These are phyloP conservation scores for Cariama cristata DNA, from an alignment of 2,113 vertebrate genomes.

Conservation along the genomic window DNA sequence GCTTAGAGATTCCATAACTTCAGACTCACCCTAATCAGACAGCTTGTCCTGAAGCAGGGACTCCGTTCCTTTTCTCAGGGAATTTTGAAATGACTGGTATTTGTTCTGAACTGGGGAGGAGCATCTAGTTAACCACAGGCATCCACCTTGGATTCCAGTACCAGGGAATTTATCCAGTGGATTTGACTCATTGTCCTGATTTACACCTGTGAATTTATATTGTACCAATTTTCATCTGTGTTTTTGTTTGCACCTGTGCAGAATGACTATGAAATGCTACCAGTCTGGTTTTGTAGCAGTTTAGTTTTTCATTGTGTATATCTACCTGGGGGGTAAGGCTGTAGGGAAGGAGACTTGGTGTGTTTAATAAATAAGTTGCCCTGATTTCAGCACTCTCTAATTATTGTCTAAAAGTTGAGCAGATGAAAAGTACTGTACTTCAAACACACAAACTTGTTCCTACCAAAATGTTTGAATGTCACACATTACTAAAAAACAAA, in stretches of 20 bases:
- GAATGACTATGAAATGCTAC: constrained; percentile 24
- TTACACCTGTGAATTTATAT: constrained; percentile 34
- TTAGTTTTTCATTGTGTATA: background rate
- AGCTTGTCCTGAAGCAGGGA: background rate
- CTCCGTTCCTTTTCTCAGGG: background rate
- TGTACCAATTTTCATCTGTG: constrained; percentile 12
- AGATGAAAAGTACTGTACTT: background rate
- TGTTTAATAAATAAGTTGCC: constrained; percentile 6
- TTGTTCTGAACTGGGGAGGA: constrained; percentile 8
- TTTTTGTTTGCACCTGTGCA: constrained; percentile 45
- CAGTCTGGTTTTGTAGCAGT: constrained; percentile 38
- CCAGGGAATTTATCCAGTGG: background rate
- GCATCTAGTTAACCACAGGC: constrained; percentile 5
- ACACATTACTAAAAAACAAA: background rate
- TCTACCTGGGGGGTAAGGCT: constrained; percentile 5
- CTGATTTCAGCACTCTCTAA: background rate
- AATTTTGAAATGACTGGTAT: constrained; percentile 13
- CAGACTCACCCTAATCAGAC: background rate
- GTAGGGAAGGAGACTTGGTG: background rate
- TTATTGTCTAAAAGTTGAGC: background rate
- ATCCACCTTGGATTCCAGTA: constrained; percentile 20
- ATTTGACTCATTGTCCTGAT: constrained; percentile 29
- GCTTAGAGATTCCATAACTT: background rate
- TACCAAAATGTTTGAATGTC: background rate
- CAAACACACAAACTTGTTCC: background rate